Evolutionary conservation across 2,888 invertebrate genomes (phyloP).

Genomic region (Chorisops tibialis): DNA sequence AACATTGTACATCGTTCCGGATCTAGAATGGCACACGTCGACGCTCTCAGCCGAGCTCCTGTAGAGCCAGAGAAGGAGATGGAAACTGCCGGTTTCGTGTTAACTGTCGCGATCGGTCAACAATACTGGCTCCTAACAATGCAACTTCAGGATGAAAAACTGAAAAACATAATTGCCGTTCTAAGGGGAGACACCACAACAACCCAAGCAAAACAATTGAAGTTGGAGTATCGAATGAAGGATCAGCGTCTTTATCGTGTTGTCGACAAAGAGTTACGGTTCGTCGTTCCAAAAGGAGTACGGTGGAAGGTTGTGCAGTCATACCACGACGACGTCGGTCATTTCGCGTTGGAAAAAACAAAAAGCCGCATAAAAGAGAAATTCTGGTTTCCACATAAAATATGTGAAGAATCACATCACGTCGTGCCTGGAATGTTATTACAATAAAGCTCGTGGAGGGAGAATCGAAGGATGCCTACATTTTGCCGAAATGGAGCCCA

Average conservation of each 20-base stretch:
- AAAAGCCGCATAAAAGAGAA: conserved; percentile 29
- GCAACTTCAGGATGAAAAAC: no score
- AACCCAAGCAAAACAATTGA: background rate
- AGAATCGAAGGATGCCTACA: conserved; percentile 29
- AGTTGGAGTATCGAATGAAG: background rate
- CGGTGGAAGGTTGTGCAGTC: conserved; percentile 5
- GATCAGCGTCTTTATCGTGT: background rate
- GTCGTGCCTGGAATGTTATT: conserved; percentile 34
- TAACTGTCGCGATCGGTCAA: no score
- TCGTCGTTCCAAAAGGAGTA: background rate
- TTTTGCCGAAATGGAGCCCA: conserved; percentile 21
- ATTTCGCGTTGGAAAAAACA: conserved; percentile 36
- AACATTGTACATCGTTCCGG: conserved; percentile 33
- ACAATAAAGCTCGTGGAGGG: conserved; percentile 29
- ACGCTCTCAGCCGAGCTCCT: conserved; percentile 28
- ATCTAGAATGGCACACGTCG: conserved; percentile 30
- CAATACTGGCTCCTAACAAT: no score
- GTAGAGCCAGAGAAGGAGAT: conserved; percentile 11
- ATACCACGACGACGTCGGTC: conserved; percentile 36
- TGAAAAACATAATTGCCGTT: no score
- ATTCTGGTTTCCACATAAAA: conserved; percentile 35
- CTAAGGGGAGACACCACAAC: background rate
- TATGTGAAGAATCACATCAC: conserved; percentile 34
- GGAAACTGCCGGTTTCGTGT: background rate
- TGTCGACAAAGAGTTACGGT: background rate